Evolutionary conservation across 2,113 vertebrate species (phyloP).

Genomic region (Tiliqua scincoides): DNA sequence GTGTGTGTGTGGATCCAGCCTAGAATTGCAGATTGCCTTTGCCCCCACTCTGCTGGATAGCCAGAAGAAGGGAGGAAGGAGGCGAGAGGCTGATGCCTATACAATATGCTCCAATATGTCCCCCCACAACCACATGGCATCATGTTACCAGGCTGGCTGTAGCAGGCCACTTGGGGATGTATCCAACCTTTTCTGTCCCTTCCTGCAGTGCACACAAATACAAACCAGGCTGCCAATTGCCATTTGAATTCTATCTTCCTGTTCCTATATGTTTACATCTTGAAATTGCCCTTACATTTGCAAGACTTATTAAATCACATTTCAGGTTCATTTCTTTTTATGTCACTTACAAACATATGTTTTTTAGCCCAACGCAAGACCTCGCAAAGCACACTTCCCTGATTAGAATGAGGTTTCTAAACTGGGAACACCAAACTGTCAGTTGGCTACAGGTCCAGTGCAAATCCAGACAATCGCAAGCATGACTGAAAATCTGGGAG

Average conservation of each 20-base stretch:
- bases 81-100: too few species aligned
- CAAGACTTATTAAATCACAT: not conserved
- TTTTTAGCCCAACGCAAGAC: not conserved
- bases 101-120: not conserved
- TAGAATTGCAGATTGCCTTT: not conserved
- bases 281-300: not conserved
- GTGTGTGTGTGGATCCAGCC: not conserved
- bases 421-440: not conserved
- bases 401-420: not conserved
- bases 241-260: too few species aligned
- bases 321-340: not conserved
- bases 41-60: not conserved
- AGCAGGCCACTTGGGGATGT: not conserved
- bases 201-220: too few species aligned
- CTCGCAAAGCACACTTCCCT: too few species aligned
- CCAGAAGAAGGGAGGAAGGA: not conserved
- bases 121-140: not conserved
- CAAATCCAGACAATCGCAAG: not conserved
- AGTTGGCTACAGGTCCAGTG: not conserved
- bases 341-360: too few species aligned
- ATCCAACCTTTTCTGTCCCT: not conserved
- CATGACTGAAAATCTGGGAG: too few species aligned
- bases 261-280: not conserved
- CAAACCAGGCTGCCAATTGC: not conserved
- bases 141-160: not conserved